A percentile compares a stretch with the other conserved stretches of the same genome.
phyloP scores from a whole-genome alignment of 1,140 invertebrate genomes.

The Melipona quadrifasciata region DNA sequence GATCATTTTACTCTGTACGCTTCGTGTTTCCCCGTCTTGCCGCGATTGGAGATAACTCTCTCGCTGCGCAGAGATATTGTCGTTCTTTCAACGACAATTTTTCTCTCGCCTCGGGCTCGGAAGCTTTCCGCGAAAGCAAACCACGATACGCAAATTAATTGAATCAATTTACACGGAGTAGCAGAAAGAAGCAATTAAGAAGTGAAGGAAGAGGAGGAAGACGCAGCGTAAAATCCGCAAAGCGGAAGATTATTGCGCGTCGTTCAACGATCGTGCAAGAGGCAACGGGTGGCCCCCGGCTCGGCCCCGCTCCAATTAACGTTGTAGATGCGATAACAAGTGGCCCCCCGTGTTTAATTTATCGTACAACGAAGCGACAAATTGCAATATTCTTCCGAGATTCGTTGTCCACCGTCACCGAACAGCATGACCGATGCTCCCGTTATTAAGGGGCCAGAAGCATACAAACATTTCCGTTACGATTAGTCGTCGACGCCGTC shows the following conservation, averaged over 20 bases:
- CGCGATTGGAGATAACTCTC: neutral
- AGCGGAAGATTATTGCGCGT: slow-evolving; percentile 19
- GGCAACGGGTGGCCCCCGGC: neutral
- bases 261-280: slow-evolving; percentile 13
- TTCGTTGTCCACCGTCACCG: slow-evolving; percentile 53
- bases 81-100: too few relatives aligned
- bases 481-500: slow-evolving; percentile 42
- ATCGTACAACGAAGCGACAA: slow-evolving; percentile 57
- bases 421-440: slow-evolving; percentile 54
- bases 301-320: slow-evolving; percentile 50
- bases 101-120: neutral
- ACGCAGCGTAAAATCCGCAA: neutral
- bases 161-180: neutral
- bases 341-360: slow-evolving; percentile 57
- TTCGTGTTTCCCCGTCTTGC: neutral
- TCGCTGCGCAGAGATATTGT: neutral
- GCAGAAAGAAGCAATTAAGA: neutral
- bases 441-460: slow-evolving; percentile 62
- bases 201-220: neutral
- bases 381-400: slow-evolving; percentile 68
- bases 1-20: neutral
- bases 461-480: slow-evolving; percentile 57
- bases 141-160: neutral
- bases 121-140: neutral
- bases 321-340: slow-evolving; percentile 58